Base-by-base conservation (phyloP, 2,113 vertebrate genomes). In the Garra rufa region DNA sequence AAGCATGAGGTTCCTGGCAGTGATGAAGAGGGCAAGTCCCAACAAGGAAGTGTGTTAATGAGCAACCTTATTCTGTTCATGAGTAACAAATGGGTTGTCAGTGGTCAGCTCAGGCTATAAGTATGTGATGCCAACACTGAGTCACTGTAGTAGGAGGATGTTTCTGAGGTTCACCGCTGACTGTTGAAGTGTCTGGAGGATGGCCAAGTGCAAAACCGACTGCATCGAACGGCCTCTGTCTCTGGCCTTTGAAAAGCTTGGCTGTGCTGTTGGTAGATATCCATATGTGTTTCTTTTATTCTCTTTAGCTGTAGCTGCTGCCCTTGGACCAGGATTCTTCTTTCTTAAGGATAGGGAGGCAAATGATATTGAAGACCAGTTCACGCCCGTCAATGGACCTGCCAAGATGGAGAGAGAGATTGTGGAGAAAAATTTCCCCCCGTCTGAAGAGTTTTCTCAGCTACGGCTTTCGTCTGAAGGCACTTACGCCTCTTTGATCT, bases 331-430 rank as follows among this genome's bases (percentile, higher is more conserved):
- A 0, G 94, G 93, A 3, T 92, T 95, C 15, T 0, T 81, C 1
- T 90, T 88, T 82, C 77, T 94, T n/a, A 81, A 76, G 3, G 14
- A 70, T 0, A 83, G 63, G 0, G 3, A 87, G 30, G 67, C 85
- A 0, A 90, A 93, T 43, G 80, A 93, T 82, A 90, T 95, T 15
- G 93, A 95, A 86, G 85, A 50, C 2, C 93, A 95, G 84, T 94
- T 94, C 88, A 94, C 93, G 0, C 94, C 93, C 0, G 43, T 87
- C 0, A 2, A 83, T 11, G 92, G 94, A 0, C 91, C 87, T 0
- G 94, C 93, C 76, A 96, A 95, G 83, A 50, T 48, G 0, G 93
- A 94, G 41, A 89, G 92, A 65, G 34, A 76, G 24, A 89, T 94
- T 3, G 90, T 95, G 77, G 87, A 21, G 69, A 48, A 0, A 0